These are phyloP conservation scores for Drosophila grimshawi DNA, from an alignment of 1,140 invertebrate species.

Conservation along the genomic window DNA sequence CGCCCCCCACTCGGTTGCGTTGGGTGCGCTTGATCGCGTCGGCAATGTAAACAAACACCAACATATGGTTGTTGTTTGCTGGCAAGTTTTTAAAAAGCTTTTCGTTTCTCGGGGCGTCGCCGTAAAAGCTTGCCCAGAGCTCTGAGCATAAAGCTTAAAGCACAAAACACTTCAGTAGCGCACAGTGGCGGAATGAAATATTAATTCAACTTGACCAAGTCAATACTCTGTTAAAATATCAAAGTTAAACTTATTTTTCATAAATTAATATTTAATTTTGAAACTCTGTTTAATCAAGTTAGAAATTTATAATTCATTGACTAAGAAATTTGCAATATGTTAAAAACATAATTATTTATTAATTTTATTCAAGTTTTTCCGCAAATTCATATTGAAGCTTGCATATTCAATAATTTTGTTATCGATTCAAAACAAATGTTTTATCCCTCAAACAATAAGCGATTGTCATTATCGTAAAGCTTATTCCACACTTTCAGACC, in stretches of 20 bases:
- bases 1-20: constrained; percentile 2
- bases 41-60: constrained; percentile 61
- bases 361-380: not conserved
- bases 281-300: too few relatives aligned
- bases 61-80: constrained; percentile 15
- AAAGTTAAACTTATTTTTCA: not conserved
- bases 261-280: not conserved
- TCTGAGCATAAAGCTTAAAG: constrained; percentile 17
- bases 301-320: too few relatives aligned
- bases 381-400: not conserved
- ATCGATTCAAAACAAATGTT: not conserved
- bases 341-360: not conserved
- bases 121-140: constrained; percentile 29
- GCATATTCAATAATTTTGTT: not conserved
- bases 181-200: constrained; percentile 31
- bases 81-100: constrained; percentile 27
- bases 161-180: constrained; percentile 1
- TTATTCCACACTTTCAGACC: constrained; percentile 65
- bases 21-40: constrained; percentile 46
- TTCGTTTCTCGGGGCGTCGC: constrained; percentile 24
- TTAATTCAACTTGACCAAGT: not conserved
- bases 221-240: not conserved
- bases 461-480: constrained; percentile 38
- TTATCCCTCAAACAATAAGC: constrained; percentile 27
- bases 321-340: too few relatives aligned